A percentile compares a stretch with the other conserved stretches of the same genome.
phyloP scores from a whole-genome alignment of 2,113 vertebrate genomes.

The Aspiorhynchus laticeps region DNA sequence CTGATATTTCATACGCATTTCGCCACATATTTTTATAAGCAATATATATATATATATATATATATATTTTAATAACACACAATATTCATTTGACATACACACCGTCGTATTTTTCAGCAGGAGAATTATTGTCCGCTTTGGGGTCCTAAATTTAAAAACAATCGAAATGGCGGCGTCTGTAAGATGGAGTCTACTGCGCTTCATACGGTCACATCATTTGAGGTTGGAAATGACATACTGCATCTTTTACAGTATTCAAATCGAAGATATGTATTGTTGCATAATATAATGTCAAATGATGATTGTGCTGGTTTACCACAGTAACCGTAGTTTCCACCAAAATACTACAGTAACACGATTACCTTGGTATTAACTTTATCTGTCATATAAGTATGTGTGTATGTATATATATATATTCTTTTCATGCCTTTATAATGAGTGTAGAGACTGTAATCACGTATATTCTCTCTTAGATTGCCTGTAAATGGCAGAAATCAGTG shows the following conservation, averaged over 20 bases:
- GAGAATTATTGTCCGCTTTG: neutral
- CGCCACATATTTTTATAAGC: neutral
- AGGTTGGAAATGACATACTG: conserved; percentile 59
- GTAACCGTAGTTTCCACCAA: neutral
- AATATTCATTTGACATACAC: neutral
- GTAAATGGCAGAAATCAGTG: conserved; percentile 43
- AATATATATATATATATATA: neutral
- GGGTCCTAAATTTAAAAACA: conserved; percentile 72
- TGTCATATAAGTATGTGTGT: neutral
- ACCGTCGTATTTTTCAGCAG: neutral
- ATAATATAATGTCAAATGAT: neutral
- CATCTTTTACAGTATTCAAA: neutral
- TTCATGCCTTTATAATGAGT: neutral
- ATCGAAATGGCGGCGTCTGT: conserved; percentile 75
- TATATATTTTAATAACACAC: neutral
- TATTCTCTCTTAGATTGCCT: conserved; percentile 59
- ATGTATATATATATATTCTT: too few species aligned
- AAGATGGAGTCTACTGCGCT: conserved; percentile 65
- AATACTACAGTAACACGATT: neutral
- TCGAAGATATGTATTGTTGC: neutral
- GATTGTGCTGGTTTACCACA: neutral
- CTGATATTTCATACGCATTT: neutral
- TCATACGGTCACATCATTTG: conserved; percentile 52
- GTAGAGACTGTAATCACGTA: neutral
- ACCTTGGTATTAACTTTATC: neutral